Base-by-base conservation (phyloP, 2,113 vertebrate genomes). In the Oncorhynchus clarkii region DNA sequence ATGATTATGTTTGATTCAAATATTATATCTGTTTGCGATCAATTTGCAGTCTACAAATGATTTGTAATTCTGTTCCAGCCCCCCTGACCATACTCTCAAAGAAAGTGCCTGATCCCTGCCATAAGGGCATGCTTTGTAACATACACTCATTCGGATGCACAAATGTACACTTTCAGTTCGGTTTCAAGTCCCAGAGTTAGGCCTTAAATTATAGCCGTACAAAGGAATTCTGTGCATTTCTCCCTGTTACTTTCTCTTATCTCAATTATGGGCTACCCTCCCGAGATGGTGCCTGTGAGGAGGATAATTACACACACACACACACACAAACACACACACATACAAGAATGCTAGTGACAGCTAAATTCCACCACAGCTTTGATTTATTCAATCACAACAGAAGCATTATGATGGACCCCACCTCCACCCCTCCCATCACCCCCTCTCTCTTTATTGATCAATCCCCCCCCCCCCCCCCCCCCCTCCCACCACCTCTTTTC, bases 401-500 rank as follows among this genome's bases (percentile, higher is more conserved):
- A 86, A 73, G 84, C 81, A 84, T 88, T 84, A 82, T 78, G 79
- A 89, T 57, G 64, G 82, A 74, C 82, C 70, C 77, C 77, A 45
- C 22, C 57, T 48, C 54, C 66, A 66, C 22, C 49, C 60, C 72
- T 39, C 48, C 24, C 18, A 16, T 62, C 65, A 65, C 66, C 75
- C 34, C 39, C 71, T 75, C 89, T 51, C 69, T 79, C 74, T 77
- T 81, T 95, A 95, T 96, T 94, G 95, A 95, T 96, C 94, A 93
- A 89, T 92, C 86, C 89, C 88, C 88, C 91, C 90, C 91, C 80
- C 86, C 39, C 18, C 65, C 90, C 91, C 81, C 86, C 39, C 14
- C 16, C 68, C 18, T 77, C 27, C n/a, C 90, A 88, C 89, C 80
- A 92, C 90, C 75, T 82, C 79, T 81, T 91, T 93, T 92, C 92